Conservation (phyloP, 2,113 vertebrate genomes). For the Picathartes gymnocephalus region DNA sequence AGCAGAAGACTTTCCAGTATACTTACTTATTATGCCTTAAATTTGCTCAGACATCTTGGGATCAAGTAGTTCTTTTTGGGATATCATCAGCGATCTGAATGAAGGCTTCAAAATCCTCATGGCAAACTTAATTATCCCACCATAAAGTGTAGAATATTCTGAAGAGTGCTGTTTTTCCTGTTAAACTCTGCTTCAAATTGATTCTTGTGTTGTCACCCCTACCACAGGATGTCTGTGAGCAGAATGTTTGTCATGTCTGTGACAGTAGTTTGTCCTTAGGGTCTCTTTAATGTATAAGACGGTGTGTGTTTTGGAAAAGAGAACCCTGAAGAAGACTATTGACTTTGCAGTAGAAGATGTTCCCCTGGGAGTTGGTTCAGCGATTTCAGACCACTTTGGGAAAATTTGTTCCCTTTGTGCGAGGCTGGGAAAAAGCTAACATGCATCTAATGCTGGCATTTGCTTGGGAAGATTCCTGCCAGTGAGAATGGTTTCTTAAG, state of each 20-base stretch:
- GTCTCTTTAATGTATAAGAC: neutral
- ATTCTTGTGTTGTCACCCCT: neutral
- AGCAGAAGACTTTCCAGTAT: neutral
- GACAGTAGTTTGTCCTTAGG: neutral
- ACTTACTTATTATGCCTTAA: neutral
- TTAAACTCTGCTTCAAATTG: neutral
- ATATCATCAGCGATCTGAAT: neutral
- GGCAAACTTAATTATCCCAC: neutral
- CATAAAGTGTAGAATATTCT: neutral
- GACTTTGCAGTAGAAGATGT: neutral
- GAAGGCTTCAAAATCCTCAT: neutral
- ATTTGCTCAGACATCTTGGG: neutral
- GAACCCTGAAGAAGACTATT: neutral
- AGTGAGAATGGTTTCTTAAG: neutral
- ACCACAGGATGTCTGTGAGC: neutral
- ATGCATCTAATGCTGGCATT: accelerated
- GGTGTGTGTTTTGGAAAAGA: neutral
- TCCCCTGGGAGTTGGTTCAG: neutral
- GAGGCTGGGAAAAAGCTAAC: neutral
- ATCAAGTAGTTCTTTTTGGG: neutral
- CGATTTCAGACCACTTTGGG: neutral
- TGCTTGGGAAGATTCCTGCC: neutral
- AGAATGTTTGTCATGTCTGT: neutral
- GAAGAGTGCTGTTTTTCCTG: neutral
- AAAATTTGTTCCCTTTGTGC: neutral